Evolutionary conservation across 1,140 invertebrate genomes (phyloP), one percentile per base, ranked within the genome.

Genomic region (Idris sp.): DNA sequence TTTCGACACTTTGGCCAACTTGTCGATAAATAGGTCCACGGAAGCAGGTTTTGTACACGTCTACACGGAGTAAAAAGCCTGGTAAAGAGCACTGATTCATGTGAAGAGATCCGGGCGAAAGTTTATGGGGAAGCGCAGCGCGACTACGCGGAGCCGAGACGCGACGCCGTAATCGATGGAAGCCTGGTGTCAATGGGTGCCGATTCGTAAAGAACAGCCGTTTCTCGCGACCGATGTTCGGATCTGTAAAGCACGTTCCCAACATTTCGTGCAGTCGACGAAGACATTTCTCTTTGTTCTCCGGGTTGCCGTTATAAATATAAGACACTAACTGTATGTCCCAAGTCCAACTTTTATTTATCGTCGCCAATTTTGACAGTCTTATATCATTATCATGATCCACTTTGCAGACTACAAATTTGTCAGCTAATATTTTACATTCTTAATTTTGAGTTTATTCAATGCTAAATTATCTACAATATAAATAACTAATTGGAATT

Each of bases 61-160:
- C 14, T 62, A 25, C 41, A 62, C 14, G 36, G 15, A 38, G 31
- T 41, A 61, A 67, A 61, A 65, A 67, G 48, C 18, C 40, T 7
- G 14, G 51, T 68, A 58, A 68, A 64, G 61, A 49, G 61, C 56
- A 43, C 53, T 65, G 74, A 68, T 69, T 75, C 73, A 69, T 69
- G 73, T 54, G 36, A 33, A 41, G 31, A 59, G 65, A 22, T 43
- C 25, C 26, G 61, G 16, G 26, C 54, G 54, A 31, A 68, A 64
- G 69, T 79, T 79, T 79, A 79, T 64, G 74, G 74, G 62, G 25
- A 71, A 76, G 69, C 59, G 54, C 46, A 76, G 40, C 67, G 74
- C 77, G 74, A 68, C 58, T 64, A 56, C 43, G 58, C 72, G 58
- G 72, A 33, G 54, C 41, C 56, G 54, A 53, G 62, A 48, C 61